Evolutionary conservation across 2,113 vertebrate genomes (phyloP).

Genomic region (Tenebrosternarchus preto): DNA sequence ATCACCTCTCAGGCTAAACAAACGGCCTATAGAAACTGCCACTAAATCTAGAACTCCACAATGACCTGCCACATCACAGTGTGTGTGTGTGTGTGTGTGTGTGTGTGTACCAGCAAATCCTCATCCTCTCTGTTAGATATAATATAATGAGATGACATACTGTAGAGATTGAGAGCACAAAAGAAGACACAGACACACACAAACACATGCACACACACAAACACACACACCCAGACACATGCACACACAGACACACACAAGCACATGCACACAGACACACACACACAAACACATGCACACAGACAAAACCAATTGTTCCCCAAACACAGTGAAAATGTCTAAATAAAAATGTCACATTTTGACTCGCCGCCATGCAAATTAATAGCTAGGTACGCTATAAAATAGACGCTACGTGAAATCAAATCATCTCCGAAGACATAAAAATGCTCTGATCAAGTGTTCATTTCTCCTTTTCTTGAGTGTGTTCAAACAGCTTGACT

Average conservation of each 20-base stretch:
- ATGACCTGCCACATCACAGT: conserved; percentile 74
- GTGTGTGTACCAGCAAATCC: conserved; percentile 55
- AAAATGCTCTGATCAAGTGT: conserved; percentile 78
- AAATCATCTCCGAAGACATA: conserved; percentile 75
- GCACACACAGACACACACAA: conserved; percentile 59
- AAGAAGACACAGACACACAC: conserved; percentile 30
- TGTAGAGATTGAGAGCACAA: conserved; percentile 68
- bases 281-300: conserved; percentile 62
- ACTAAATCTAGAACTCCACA: conserved; percentile 66
- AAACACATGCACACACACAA: conserved; percentile 62
- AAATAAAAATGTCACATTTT: conserved; percentile 79
- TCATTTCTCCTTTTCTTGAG: conserved; percentile 68
- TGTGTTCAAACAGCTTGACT: conserved; percentile 69
- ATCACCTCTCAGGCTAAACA: conserved; percentile 4
- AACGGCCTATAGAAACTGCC: conserved; percentile 53
- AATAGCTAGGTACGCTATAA: conserved; percentile 75
- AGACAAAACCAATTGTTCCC: conserved; percentile 69
- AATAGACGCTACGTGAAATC: conserved; percentile 79
- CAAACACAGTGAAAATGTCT: conserved; percentile 72
- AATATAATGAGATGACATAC: conserved; percentile 75
- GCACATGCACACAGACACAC: conserved; percentile 56
- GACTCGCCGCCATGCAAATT: conserved; percentile 76
- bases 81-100: conserved; percentile 42
- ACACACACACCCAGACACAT: conserved; percentile 50
- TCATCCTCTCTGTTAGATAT: conserved; percentile 73